phyloP scores from a whole-genome alignment of 2,113 vertebrate genomes.

The Fulica atra region DNA sequence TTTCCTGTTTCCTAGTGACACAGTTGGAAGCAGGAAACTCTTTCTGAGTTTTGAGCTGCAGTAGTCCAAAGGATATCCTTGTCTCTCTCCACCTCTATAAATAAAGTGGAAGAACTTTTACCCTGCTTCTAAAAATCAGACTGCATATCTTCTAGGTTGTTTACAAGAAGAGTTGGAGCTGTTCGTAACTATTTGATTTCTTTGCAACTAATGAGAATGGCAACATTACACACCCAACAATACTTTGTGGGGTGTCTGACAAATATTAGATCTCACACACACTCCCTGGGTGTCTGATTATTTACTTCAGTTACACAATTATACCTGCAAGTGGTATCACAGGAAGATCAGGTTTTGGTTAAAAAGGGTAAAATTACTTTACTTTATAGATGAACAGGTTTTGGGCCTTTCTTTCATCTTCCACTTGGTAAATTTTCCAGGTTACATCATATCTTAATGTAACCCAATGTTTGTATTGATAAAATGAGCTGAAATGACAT shows the following conservation, averaged over 20 bases:
- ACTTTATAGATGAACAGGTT: not conserved
- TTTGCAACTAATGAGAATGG: not conserved
- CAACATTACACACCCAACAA: not conserved
- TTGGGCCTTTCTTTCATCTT: not conserved
- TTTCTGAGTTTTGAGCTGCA: slow-evolving; percentile 51
- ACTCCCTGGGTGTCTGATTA: not conserved
- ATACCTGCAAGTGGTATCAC: not conserved
- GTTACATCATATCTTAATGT: not conserved
- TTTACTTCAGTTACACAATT: not conserved
- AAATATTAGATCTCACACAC: not conserved
- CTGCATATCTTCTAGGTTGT: not conserved
- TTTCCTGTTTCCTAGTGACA: slow-evolving; percentile 72
- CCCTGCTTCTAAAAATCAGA: slow-evolving; percentile 19
- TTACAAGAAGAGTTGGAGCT: not conserved
- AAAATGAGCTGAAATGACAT: not conserved
- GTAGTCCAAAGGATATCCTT: slow-evolving; percentile 72
- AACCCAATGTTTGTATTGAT: not conserved
- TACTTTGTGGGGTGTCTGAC: not conserved
- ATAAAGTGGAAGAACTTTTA: slow-evolving; percentile 63
- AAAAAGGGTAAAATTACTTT: not conserved
- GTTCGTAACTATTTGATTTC: not conserved
- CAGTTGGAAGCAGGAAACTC: slow-evolving; percentile 72
- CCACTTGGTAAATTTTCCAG: not conserved
- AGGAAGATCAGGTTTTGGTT: not conserved
- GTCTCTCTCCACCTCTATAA: slow-evolving; percentile 72